Evolutionary conservation across 2,888 invertebrate species (phyloP), one percentile per base, ranked within the genome.

Genomic region (Amphipoea oculea): DNA sequence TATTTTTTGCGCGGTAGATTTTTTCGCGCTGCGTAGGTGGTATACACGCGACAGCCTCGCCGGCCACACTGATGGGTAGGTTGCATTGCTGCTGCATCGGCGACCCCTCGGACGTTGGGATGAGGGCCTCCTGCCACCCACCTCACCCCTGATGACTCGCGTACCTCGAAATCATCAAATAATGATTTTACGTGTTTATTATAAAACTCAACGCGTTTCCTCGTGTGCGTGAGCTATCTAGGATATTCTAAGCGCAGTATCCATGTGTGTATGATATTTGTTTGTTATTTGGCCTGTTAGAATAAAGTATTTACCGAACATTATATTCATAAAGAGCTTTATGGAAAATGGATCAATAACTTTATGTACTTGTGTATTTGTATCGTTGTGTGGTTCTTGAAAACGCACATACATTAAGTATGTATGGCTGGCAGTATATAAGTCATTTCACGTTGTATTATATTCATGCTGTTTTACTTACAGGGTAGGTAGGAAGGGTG

Each of bases 31-130:
- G 96, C 97, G 97, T 96, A 96, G 97, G 95, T 96, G 97, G 92
- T 96, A 96, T 92, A 95, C 96, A 96, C 97, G 97, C 97, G 96
- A 94, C 93, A 95, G 96, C 95, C 96, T 94, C 96, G 94, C 96
- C 95, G 95, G 95, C 94, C 96, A 97, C 97, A 97, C 97, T 97
- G 96, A 95, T 93, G 94, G 92, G 94, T 90, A 91, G 94, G 92
- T 93, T 95, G 96, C 95, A 94, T 84, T 92, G 94, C 92, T 95
- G 95, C 95, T 94, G 96, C 95, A 95, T 89, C 91, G 94, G 91
- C 90, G 76, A 78, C 91, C 93, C 91, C 91, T 87, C 83, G 84
- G 87, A 70, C 85, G 72, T 89, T 91, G 95, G 96, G 89, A 92
- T 94, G 95, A 90, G 95, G 72, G 78, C 85, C 92, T 90, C 91